A percentile compares a stretch with the other conserved stretches of the same genome.
Conservation (phyloP, 2,113 vertebrate species). For the Bos indicus region DNA sequence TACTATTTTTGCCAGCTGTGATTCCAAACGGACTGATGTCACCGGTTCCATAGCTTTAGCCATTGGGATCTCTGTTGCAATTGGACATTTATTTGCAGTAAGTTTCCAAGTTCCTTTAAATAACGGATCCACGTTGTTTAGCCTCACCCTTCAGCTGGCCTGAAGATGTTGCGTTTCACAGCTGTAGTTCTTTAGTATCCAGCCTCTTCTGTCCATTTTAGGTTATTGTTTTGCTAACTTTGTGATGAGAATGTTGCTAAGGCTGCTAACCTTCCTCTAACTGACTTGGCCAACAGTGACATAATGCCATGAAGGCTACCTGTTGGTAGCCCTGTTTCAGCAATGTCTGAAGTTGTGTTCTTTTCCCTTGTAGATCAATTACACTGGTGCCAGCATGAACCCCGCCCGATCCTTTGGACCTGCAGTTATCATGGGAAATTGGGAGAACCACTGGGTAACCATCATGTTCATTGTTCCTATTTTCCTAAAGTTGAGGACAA, state of each 20-base stretch:
- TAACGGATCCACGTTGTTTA: slow-evolving; percentile 45
- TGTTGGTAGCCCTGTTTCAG: neutral
- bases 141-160: slow-evolving; percentile 33
- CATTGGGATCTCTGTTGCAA: slow-evolving; percentile 93
- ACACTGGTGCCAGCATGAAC: slow-evolving; percentile 96
- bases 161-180: slow-evolving; percentile 46
- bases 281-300: neutral
- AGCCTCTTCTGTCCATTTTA: neutral
- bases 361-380: slow-evolving; percentile 87
- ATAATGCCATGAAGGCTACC: neutral
- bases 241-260: neutral
- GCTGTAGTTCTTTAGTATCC: neutral
- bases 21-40: slow-evolving; percentile 92
- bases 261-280: neutral
- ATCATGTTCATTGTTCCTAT: neutral
- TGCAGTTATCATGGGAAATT: slow-evolving; percentile 90
- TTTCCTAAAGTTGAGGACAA: neutral
- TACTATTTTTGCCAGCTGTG: slow-evolving; percentile 97
- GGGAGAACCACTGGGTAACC: slow-evolving; percentile 94
- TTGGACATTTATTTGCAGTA: slow-evolving; percentile 97
- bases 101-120: slow-evolving; percentile 79
- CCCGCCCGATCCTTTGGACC: slow-evolving; percentile 95
- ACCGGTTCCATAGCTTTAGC: slow-evolving; percentile 91
- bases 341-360: slow-evolving; percentile 46
- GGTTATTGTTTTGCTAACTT: slow-evolving; percentile 10